Percentiles rank a stretch among this genome's conserved stretches.
Conservation (phyloP, 2,113 vertebrate species). For the Bufo gargarizans region DNA sequence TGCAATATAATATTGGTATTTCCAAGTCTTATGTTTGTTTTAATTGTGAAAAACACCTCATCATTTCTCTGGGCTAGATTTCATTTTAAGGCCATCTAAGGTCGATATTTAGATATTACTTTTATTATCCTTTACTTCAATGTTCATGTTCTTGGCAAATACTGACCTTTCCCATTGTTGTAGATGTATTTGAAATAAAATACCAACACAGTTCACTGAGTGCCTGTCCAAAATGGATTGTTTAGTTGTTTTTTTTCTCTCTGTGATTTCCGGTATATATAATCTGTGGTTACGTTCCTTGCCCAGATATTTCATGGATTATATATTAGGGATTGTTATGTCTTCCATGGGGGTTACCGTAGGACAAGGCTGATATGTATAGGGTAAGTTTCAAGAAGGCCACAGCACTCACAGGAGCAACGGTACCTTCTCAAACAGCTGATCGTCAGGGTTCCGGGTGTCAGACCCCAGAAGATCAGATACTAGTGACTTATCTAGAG, state of each 20-base stretch:
- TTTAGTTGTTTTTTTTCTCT: background rate
- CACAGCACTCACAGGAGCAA: too few species aligned
- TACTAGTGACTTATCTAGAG: too few species aligned
- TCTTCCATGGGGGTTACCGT: background rate
- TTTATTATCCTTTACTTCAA: background rate
- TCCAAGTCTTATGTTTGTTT: slow-evolving; percentile 33
- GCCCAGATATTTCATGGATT: background rate
- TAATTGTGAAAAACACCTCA: slow-evolving; percentile 38
- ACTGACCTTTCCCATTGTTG: background rate
- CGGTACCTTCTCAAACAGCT: too few species aligned
- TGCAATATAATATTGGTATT: slow-evolving; percentile 47
- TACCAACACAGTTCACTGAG: background rate
- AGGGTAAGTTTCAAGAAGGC: too few species aligned
- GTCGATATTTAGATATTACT: slow-evolving; percentile 29
- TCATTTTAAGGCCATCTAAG: slow-evolving; percentile 12
- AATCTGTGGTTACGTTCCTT: background rate
- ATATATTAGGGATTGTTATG: background rate
- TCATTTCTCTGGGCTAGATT: background rate
- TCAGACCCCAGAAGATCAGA: too few species aligned
- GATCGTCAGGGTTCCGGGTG: too few species aligned
- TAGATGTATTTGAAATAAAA: background rate
- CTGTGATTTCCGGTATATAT: slow-evolving; percentile 6
- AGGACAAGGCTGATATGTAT: background rate
- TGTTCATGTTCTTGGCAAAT: slow-evolving; percentile 31
- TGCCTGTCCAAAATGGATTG: slow-evolving; percentile 1